A percentile compares a stretch with the other conserved stretches of the same genome.
Evolutionary conservation across 2,113 vertebrate species (phyloP).

Genomic region (Oxyura jamaicensis): DNA sequence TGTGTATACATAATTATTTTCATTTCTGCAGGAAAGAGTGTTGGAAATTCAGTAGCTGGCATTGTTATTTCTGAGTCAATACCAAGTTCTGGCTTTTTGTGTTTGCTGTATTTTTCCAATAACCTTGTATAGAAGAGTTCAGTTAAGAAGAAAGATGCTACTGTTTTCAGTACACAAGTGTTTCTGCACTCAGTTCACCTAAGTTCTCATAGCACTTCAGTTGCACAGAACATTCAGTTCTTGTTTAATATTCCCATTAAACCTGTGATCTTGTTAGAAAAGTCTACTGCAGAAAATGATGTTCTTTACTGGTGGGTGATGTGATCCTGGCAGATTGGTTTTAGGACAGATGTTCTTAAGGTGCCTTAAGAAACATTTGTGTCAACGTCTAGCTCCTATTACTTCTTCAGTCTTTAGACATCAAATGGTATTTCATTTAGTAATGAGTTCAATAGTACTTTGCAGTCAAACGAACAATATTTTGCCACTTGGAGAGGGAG

Average conservation of each 20-base stretch:
- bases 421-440: not conserved
- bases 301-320: not conserved
- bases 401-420: not conserved
- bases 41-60: not conserved
- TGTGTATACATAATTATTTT: not conserved
- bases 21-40: not conserved
- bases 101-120: not conserved
- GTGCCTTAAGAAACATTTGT: not conserved
- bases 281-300: not conserved
- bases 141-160: not conserved
- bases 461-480: not conserved
- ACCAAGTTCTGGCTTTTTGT: not conserved
- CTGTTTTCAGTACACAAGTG: not conserved
- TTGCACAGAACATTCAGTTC: not conserved
- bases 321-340: not conserved
- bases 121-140: not conserved
- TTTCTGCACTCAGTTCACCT: not conserved
- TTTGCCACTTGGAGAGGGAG: not conserved
- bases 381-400: not conserved
- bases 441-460: not conserved
- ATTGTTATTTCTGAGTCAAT: conserved; percentile 7
- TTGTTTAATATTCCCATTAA: not conserved
- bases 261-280: not conserved
- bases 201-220: not conserved
- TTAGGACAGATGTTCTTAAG: not conserved